Conservation (phyloP, 2,797 vertebrate species). For the Gambusia yucatana region DNA sequence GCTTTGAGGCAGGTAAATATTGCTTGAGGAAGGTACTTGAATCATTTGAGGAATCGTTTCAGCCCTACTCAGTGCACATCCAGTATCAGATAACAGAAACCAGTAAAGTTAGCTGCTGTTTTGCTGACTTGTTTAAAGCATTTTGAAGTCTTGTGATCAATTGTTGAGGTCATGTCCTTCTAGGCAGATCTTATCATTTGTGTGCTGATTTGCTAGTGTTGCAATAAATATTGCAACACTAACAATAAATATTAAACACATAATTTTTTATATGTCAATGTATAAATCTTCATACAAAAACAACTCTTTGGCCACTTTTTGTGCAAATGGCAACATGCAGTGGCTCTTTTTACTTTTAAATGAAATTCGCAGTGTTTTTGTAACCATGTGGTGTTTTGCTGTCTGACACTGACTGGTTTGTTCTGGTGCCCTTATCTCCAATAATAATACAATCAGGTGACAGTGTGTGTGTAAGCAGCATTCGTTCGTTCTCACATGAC, state of each 20-base stretch:
- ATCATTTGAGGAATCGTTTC: too few relatives aligned
- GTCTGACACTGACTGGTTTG: conserved; percentile 64
- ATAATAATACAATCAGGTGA: conserved; percentile 79
- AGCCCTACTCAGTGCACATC: neutral
- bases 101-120: neutral
- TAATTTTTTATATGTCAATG: neutral
- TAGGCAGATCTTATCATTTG: neutral
- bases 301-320: neutral
- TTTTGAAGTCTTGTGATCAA: neutral
- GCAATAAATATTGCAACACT: neutral
- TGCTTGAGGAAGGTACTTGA: too few relatives aligned
- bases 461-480: conserved; percentile 72
- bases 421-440: conserved; percentile 73
- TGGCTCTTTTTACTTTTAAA: conserved; percentile 15
- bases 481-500: conserved; percentile 80
- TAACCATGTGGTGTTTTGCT: conserved; percentile 17
- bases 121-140: neutral
- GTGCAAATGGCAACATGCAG: neutral
- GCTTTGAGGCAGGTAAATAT: too few relatives aligned
- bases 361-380: conserved; percentile 29
- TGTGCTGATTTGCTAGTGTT: neutral
- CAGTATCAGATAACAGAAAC: neutral
- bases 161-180: neutral
- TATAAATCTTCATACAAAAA: neutral
- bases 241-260: neutral